A percentile compares a stretch with the other conserved stretches of the same genome.
Conservation (phyloP, 2,888 invertebrate genomes). For the Globia sparganii region DNA sequence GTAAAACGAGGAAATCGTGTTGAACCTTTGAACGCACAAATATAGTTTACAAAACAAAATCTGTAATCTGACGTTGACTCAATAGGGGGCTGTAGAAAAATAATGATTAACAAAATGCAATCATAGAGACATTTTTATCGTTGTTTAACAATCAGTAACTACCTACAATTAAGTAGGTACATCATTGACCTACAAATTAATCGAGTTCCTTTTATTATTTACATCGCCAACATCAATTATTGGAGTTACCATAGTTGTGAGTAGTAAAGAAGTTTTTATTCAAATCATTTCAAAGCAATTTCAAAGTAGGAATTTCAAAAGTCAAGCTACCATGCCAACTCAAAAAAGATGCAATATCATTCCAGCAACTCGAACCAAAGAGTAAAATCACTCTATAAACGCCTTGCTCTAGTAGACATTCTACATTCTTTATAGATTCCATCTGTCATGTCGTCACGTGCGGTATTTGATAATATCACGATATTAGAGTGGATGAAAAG, state of each 20-base stretch:
- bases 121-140: not conserved
- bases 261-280: not conserved
- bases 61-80: not conserved
- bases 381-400: conserved; percentile 7
- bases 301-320: not conserved
- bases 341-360: conserved; percentile 29
- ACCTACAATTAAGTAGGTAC: no score
- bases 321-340: not conserved
- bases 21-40: not conserved
- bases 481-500: not conserved
- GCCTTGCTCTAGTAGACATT: not conserved
- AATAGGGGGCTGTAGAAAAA: not conserved
- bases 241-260: not conserved
- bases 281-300: not conserved
- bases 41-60: not conserved
- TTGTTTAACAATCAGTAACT: not conserved
- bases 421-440: conserved; percentile 33
- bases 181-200: not conserved
- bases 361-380: conserved; percentile 4
- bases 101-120: not conserved
- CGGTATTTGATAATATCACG: conserved; percentile 7
- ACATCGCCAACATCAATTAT: not conserved
- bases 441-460: conserved; percentile 27
- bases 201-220: not conserved
- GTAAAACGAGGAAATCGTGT: not conserved